Conservation (phyloP, 2,113 vertebrate genomes). For the Mirza zaza region DNA sequence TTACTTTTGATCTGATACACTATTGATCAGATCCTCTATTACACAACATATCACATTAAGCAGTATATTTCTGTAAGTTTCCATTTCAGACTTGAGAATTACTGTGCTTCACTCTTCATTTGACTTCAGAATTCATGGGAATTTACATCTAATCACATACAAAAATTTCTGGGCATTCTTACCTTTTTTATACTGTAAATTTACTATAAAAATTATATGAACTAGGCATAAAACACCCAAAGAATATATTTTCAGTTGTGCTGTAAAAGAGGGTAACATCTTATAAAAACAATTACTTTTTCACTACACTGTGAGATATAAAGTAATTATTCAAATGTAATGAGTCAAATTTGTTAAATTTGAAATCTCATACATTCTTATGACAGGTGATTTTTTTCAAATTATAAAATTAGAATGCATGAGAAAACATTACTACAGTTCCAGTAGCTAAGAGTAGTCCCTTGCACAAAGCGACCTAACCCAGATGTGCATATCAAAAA, state of each 20-base stretch:
- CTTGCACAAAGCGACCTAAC: not conserved
- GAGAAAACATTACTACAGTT: not conserved
- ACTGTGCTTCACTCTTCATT: not conserved
- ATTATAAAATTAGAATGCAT: constrained; percentile 10
- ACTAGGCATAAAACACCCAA: not conserved
- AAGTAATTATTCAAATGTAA: constrained; percentile 1
- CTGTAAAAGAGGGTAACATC: not conserved
- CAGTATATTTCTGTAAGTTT: not conserved
- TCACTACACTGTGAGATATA: not conserved
- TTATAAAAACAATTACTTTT: not conserved
- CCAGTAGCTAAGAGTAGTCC: not conserved
- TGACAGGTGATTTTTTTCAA: not conserved
- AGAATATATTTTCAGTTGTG: not conserved
- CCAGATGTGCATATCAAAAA: not conserved
- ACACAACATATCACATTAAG: not conserved
- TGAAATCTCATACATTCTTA: not conserved
- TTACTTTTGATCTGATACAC: not conserved
- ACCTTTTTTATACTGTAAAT: not conserved
- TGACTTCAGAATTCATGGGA: not conserved
- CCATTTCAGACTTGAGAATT: not conserved
- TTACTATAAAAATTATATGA: not conserved
- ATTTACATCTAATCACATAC: not conserved
- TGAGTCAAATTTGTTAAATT: not conserved
- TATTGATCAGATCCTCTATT: not conserved
- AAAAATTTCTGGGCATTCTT: constrained; percentile 8